phyloP scores from a whole-genome alignment of 2,113 vertebrate genomes.

The Neotoma lepida region DNA sequence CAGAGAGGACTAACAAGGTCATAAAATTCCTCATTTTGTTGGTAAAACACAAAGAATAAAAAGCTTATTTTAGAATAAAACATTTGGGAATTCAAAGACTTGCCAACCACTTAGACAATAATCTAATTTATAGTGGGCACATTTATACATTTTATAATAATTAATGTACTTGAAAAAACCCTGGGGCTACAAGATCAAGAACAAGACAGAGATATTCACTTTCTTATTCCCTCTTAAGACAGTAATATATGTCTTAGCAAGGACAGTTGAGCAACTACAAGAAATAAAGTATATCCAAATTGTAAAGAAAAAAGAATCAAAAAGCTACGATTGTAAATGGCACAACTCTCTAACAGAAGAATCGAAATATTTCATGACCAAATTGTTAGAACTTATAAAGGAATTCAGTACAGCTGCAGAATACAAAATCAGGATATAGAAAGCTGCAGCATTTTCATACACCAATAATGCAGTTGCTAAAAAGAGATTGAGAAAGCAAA shows the following conservation, averaged over 20 bases:
- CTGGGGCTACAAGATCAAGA: not conserved
- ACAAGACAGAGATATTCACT: not conserved
- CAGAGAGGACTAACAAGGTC: slow-evolving; percentile 1
- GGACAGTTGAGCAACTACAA: not conserved
- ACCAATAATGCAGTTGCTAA: not conserved
- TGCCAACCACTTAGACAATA: slow-evolving; percentile 30
- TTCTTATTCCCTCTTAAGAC: not conserved
- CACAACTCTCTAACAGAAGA: not conserved
- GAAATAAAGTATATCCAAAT: not conserved
- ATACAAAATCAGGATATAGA: not conserved
- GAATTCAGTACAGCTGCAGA: not conserved
- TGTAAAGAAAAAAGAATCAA: not conserved
- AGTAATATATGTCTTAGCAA: not conserved
- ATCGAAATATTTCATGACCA: not conserved
- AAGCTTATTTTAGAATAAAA: slow-evolving; percentile 28
- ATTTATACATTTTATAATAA: slow-evolving; percentile 39
- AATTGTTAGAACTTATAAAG: not conserved
- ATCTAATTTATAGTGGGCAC: not conserved
- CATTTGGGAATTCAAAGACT: not conserved
- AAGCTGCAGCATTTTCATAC: not conserved
- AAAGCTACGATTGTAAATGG: not conserved
- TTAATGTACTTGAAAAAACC: not conserved
- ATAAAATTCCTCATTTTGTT: slow-evolving; percentile 43
- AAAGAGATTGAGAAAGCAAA: not conserved
- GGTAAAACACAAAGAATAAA: slow-evolving; percentile 35